phyloP scores from a whole-genome alignment of 2,888 invertebrate species.

The Helobdella robusta region DNA sequence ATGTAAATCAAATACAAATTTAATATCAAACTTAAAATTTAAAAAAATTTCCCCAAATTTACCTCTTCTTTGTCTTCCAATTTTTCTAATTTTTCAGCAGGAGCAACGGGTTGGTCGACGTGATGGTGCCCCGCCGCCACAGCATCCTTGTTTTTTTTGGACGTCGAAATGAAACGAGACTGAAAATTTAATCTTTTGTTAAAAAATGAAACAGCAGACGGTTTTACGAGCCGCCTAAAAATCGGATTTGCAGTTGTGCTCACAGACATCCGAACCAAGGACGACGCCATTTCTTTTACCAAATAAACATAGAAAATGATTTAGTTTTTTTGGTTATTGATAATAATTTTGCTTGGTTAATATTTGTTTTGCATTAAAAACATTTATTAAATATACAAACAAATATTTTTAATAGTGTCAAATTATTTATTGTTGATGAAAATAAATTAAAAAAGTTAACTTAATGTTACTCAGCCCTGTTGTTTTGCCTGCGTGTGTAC shows the following conservation, averaged over 20 bases:
- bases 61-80: slow-evolving; percentile 32
- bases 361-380: neutral
- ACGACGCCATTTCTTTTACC: slow-evolving; percentile 17
- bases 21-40: neutral
- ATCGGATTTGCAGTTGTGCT: neutral
- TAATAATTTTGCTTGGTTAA: neutral
- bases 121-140: slow-evolving; percentile 25
- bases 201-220: neutral
- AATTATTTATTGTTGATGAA: neutral
- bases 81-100: slow-evolving; percentile 24
- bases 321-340: no score
- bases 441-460: neutral
- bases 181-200: neutral
- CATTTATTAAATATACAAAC: neutral
- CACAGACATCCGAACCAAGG: slow-evolving; percentile 20
- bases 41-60: neutral
- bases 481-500: slow-evolving; percentile 20
- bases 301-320: no score
- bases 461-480: neutral
- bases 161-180: slow-evolving; percentile 28
- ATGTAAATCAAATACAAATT: neutral
- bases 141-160: slow-evolving; percentile 31
- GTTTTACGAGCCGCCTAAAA: neutral
- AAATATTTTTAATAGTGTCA: no score
- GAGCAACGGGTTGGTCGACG: slow-evolving; percentile 9